A percentile compares a stretch with the other conserved stretches of the same genome.
These are phyloP conservation scores for Syngnathoides biaculeatus DNA, from an alignment of 2,113 vertebrate genomes.

Conservation along the genomic window DNA sequence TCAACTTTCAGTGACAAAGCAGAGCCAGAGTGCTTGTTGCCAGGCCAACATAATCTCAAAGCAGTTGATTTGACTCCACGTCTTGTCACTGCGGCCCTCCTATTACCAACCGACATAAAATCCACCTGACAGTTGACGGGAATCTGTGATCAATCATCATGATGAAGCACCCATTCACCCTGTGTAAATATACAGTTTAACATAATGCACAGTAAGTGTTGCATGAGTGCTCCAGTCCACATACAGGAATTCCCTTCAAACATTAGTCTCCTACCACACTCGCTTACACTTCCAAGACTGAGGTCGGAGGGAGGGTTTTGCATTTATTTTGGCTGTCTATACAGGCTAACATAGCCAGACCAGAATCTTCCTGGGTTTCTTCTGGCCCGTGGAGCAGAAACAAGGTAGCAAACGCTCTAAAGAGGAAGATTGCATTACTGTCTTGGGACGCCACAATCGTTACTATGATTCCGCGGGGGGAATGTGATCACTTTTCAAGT, in stretches of 20 bases:
- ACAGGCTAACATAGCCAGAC: constrained; percentile 42
- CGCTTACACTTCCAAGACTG: constrained; percentile 43
- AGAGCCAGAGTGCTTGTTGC: constrained; percentile 12
- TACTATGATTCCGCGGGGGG: background rate
- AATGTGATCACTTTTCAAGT: background rate
- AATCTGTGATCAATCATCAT: constrained; percentile 32
- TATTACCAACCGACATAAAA: constrained; percentile 51
- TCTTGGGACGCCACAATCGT: background rate
- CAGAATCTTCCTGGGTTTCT: constrained; percentile 41
- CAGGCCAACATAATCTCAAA: constrained; percentile 21
- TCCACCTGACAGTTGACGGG: constrained; percentile 39
- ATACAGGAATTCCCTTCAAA: constrained; percentile 41
- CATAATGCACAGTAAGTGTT: constrained; percentile 9
- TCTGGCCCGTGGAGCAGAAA: constrained; percentile 13
- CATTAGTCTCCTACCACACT: constrained; percentile 29
- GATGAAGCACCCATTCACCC: constrained; percentile 23
- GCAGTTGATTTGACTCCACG: constrained; percentile 32
- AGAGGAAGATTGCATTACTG: background rate
- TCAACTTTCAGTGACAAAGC: constrained; percentile 42
- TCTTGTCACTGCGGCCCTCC: constrained; percentile 34
- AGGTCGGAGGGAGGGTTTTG: constrained; percentile 32
- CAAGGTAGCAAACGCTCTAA: constrained; percentile 18
- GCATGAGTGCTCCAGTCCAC: constrained; percentile 11
- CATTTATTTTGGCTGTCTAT: constrained; percentile 58
- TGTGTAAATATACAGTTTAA: constrained; percentile 11